A percentile compares a stretch with the other conserved stretches of the same genome.
Evolutionary conservation across 1,140 invertebrate genomes (phyloP).

Genomic region (Anagrus nilaparvatae): DNA sequence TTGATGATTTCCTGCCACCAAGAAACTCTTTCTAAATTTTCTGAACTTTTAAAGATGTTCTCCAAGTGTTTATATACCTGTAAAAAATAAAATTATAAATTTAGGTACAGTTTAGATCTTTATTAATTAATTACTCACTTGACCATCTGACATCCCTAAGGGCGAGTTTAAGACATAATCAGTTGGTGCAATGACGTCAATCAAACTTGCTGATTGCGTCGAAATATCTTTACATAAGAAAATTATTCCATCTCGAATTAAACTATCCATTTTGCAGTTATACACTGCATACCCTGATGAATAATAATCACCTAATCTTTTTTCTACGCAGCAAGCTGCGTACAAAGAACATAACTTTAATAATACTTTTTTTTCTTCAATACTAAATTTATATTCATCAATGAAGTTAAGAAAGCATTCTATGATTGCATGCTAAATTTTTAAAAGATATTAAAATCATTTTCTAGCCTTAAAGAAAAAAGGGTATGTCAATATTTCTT

Average conservation of each 20-base stretch:
- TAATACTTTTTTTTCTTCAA: conserved; percentile 46
- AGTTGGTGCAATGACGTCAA: conserved; percentile 77
- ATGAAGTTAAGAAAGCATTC: conserved; percentile 48
- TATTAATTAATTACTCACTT: too few relatives aligned
- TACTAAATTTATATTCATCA: conserved; percentile 35
- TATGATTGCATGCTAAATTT: conserved; percentile 57
- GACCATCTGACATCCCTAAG: conserved; percentile 71
- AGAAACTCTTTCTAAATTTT: conserved; percentile 58
- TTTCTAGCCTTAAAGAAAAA: too few relatives aligned
- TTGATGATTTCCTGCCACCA: conserved; percentile 68
- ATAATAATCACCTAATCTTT: conserved; percentile 65
- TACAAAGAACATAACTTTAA: conserved; percentile 59
- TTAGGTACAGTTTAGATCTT: too few relatives aligned
- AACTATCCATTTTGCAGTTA: conserved; percentile 36
- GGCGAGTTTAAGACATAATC: conserved; percentile 82
- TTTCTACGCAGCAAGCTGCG: conserved; percentile 61
- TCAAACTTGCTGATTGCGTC: conserved; percentile 63
- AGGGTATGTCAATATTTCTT: too few relatives aligned
- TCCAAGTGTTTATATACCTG: conserved; percentile 79
- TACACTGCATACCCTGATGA: conserved; percentile 54
- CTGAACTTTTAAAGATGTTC: conserved; percentile 57
- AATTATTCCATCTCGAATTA: conserved; percentile 54
- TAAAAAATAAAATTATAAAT: too few relatives aligned
- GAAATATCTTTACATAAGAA: conserved; percentile 61
- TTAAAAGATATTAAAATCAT: too few relatives aligned